Evolutionary conservation across 1,140 invertebrate species (phyloP).

Genomic region (Eciton burchellii): DNA sequence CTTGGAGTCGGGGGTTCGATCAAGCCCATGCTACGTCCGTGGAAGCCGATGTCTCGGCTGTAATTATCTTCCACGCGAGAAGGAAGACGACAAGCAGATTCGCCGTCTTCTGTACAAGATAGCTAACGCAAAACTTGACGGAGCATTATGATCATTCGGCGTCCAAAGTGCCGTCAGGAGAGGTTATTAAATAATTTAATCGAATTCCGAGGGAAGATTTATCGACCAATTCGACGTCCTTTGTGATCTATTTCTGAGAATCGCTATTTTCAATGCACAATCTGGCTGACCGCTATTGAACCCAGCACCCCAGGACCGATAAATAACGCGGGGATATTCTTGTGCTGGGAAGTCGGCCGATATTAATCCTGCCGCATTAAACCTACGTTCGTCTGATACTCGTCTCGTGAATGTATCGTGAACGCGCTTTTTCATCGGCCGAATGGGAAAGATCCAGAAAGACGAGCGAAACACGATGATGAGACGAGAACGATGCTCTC

Average conservation of each 20-base stretch:
- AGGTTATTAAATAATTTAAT: neutral
- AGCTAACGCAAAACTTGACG: too few species aligned
- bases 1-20: neutral
- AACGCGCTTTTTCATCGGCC: neutral
- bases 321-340: slow-evolving; percentile 6
- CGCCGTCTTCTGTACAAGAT: too few species aligned
- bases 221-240: neutral
- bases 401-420: slow-evolving; percentile 42
- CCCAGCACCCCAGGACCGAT: neutral
- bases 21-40: too few species aligned
- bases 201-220: neutral
- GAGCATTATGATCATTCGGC: too few species aligned
- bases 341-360: neutral
- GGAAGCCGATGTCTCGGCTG: too few species aligned
- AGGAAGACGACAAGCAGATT: too few species aligned
- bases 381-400: slow-evolving; percentile 5
- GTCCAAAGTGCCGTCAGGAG: too few species aligned
- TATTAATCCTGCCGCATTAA: slow-evolving; percentile 32
- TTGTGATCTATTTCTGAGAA: slow-evolving; percentile 2
- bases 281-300: neutral
- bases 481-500: neutral
- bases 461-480: neutral
- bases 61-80: too few species aligned
- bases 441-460: neutral
- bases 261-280: neutral